These are phyloP conservation scores for Mimachlamys varia DNA, from an alignment of 2,888 invertebrate species.

Conservation along the genomic window DNA sequence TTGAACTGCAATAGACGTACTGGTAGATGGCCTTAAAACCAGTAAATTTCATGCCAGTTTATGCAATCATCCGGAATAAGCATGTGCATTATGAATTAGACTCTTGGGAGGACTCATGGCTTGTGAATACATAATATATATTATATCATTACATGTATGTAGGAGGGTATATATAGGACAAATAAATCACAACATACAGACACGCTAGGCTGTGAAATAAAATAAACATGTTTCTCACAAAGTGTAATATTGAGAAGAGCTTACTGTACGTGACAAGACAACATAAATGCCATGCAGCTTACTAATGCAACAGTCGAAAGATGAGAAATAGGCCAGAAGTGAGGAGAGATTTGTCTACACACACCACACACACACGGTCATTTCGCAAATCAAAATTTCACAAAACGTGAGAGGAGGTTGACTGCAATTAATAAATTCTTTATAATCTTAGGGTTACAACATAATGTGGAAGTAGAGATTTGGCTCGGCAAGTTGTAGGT, in stretches of 20 bases:
- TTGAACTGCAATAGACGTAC: no score
- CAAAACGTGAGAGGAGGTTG: background rate
- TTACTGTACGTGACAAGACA: slow-evolving; percentile 32
- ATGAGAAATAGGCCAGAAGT: slow-evolving; percentile 30
- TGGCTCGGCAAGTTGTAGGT: slow-evolving; percentile 11
- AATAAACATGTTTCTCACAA: background rate
- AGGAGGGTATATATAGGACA: background rate
- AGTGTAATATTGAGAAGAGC: background rate
- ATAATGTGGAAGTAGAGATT: slow-evolving; percentile 13
- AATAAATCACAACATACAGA: background rate
- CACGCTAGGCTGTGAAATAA: background rate
- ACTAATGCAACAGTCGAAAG: slow-evolving; percentile 62
- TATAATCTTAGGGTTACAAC: slow-evolving; percentile 7
- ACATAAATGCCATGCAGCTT: slow-evolving; percentile 68
- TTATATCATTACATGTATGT: background rate
- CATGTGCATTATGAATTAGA: background rate
- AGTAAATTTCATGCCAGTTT: background rate
- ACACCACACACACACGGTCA: slow-evolving; percentile 7
- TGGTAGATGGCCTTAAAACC: no score
- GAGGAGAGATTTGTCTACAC: background rate
- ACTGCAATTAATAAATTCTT: background rate
- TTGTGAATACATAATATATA: background rate
- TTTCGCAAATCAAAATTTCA: slow-evolving; percentile 23
- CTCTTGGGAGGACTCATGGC: background rate
- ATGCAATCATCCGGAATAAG: background rate